Conservation (phyloP, 2,113 vertebrate species). For the Reinhardtius hippoglossoides region DNA sequence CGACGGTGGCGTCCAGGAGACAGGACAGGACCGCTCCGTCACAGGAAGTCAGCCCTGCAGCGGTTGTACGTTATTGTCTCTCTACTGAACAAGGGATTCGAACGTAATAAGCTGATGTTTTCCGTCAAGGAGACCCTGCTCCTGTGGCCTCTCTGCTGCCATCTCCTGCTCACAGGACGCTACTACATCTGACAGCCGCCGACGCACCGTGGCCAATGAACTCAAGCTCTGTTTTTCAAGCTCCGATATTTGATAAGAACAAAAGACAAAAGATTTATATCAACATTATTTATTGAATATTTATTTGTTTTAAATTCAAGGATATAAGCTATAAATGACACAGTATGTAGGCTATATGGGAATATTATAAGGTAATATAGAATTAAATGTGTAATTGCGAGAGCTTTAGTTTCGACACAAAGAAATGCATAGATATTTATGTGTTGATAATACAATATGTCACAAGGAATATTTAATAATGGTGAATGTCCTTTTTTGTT, state of each 20-base stretch:
- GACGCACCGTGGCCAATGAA: conserved; percentile 66
- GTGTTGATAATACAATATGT: conserved; percentile 97
- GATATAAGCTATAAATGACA: conserved; percentile 83
- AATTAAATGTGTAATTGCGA: conserved; percentile 89
- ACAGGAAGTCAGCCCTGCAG: conserved; percentile 24
- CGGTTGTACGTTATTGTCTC: conserved; percentile 33
- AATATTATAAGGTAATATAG: conserved; percentile 82
- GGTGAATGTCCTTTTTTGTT: conserved; percentile 80
- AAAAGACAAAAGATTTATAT: conserved; percentile 86
- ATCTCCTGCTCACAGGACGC: conserved; percentile 66
- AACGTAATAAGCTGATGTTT: conserved; percentile 50
- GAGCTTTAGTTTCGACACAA: conserved; percentile 96
- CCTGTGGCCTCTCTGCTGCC: conserved; percentile 79
- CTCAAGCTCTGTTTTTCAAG: conserved; percentile 91
- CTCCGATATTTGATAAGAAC: conserved; percentile 93
- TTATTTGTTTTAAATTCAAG: conserved; percentile 80
- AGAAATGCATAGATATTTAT: conserved; percentile 88
- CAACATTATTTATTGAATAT: conserved; percentile 92
- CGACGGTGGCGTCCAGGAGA: conserved; percentile 32
- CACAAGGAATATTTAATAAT: conserved; percentile 92
- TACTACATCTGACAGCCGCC: conserved; percentile 50
- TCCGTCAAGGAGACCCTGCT: conserved; percentile 64
- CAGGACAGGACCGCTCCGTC: conserved; percentile 15
- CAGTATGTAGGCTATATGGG: conserved; percentile 83
- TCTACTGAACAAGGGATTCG: conserved; percentile 32